Conservation (phyloP, 2,888 invertebrate species). For the Drosophila anomelani region DNA sequence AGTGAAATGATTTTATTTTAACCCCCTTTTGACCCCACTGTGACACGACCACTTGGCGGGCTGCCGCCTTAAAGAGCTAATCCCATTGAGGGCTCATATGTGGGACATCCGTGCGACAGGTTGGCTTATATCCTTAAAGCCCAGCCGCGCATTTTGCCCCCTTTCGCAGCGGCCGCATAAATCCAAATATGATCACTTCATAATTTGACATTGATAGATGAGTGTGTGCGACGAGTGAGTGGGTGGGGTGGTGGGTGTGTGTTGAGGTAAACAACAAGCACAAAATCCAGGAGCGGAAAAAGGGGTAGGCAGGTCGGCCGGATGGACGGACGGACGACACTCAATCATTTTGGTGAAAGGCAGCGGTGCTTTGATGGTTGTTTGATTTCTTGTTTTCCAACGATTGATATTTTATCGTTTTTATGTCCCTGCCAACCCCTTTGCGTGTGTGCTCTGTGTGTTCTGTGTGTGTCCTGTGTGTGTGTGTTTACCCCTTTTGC, state of each 20-base stretch:
- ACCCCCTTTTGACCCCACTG: constrained; percentile 13
- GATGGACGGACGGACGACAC: constrained; percentile 45
- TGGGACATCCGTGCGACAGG: constrained; percentile 46
- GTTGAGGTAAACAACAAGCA: constrained; percentile 49
- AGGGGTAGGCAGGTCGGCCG: constrained; percentile 9
- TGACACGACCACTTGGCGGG: constrained; percentile 8
- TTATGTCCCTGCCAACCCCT: constrained; percentile 19
- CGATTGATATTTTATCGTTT: constrained; percentile 81
- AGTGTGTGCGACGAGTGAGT: constrained; percentile 64
- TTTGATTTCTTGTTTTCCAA: constrained; percentile 80
- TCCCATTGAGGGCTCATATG: constrained; percentile 25
- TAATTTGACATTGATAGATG: constrained; percentile 85
- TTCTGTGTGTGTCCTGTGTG: background rate
- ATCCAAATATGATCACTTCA: constrained; percentile 85
- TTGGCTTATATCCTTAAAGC: constrained; percentile 45
- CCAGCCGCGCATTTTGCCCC: constrained; percentile 2
- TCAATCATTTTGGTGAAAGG: constrained; percentile 68
- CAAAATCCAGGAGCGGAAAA: constrained; percentile 51
- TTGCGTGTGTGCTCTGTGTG: background rate
- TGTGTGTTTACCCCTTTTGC: constrained; percentile 15
- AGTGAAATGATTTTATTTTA: too few relatives aligned
- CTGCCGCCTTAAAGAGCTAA: constrained; percentile 36
- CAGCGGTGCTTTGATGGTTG: constrained; percentile 80
- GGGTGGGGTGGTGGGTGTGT: background rate
- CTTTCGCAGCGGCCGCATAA: constrained; percentile 74